Base-by-base conservation (phyloP, 2,888 invertebrate genomes). In the Serrognathus titanus region DNA sequence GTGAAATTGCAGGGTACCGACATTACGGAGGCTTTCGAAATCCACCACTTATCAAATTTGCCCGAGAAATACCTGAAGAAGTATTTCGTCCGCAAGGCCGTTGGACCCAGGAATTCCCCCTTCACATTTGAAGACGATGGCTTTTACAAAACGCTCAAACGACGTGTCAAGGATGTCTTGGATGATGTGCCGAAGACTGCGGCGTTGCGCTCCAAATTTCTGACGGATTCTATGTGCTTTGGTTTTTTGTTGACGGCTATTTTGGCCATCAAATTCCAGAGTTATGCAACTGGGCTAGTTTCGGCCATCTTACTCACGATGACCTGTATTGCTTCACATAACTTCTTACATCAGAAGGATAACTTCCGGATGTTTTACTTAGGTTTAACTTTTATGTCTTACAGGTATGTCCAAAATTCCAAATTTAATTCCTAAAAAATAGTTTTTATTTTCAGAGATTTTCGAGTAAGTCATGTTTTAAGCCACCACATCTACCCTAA, bases 401-500 rank as follows among this genome's bases (percentile, higher is more conserved):
- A 85, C 49, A 80, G 81, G 86, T 85, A 72, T 71, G 70, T 66
- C 6, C 8, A 9, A 9, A 10, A 37, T 38, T 8, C 9, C 40
- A 41, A 1, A 39, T 41, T 51, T 50, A 1, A 40, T 6, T 43
- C 5, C 10, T 3, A 13, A 11, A 7, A 1, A 39, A 11, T 10
- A 6, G 7, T 39, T 10, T 39, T 39, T 10, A 39, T 12, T 56
- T 62, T 31, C 13, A 63, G 62, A 49, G 46, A 39, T 13, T 64
- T 55, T 54, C 80, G 91, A 57, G 83, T 92, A 45, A 86, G 86
- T 0, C 92, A 92, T 67, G 86, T 80, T 0, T 71, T 92, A 48
- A 90, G 90, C 31, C 92, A 92, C 73, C 92, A 92, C 69, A 77
- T 87, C 9, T 90, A 85, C 69, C 84, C 92, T 0, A 92, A 92